Evolutionary conservation across 2,113 vertebrate genomes (phyloP).

Genomic region (Etia nguti): DNA sequence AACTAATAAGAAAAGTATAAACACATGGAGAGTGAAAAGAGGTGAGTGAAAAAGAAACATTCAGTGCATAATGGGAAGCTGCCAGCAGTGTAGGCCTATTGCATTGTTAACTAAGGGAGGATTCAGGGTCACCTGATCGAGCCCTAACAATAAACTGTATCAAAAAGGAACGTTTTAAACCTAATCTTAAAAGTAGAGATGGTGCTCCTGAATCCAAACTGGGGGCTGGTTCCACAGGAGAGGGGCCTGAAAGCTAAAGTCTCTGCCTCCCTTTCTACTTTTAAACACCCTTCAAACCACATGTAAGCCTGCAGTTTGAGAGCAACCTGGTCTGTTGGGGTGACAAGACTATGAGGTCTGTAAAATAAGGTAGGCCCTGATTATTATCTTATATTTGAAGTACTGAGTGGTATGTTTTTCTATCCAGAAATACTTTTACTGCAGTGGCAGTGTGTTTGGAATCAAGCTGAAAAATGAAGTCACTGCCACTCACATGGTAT

Average conservation of each 20-base stretch:
- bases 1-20: no score
- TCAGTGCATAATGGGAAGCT: no score
- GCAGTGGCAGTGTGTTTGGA: background rate
- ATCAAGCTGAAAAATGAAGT: background rate
- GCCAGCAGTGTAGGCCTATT: no score
- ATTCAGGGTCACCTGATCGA: background rate
- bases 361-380: background rate
- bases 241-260: background rate
- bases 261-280: background rate
- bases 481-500: background rate
- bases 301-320: background rate
- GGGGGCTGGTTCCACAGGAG: background rate
- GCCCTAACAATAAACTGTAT: background rate
- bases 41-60: no score
- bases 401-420: background rate
- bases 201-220: background rate
- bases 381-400: background rate
- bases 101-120: no score
- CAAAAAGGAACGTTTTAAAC: background rate
- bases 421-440: background rate
- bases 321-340: background rate
- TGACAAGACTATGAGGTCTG: background rate
- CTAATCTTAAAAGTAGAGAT: background rate
- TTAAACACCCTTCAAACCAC: background rate
- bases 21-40: no score